Base-by-base conservation (phyloP, 2,888 invertebrate species). In the Brachyptera putata region DNA sequence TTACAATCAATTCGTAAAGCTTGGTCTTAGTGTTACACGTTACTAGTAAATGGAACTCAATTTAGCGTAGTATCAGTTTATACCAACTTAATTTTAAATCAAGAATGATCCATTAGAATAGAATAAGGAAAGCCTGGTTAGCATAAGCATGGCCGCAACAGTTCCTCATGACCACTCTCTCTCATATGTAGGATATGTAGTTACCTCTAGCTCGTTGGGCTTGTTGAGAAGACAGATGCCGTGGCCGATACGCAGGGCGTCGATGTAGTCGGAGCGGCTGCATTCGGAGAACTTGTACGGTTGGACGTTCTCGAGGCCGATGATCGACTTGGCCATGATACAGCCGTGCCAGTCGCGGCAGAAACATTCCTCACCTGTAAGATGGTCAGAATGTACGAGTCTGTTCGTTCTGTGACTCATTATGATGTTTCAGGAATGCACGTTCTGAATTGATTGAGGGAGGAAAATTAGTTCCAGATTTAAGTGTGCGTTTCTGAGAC, bases 251-350 rank as follows among this genome's bases (percentile, higher is more conserved):
- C 90, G 83, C 67, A 97, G 82, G 68, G 90, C 86, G 70, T 90
- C 89, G 74, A 91, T 89, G 77, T 95, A 95, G 76, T 94, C 94
- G 65, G 86, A 84, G 76, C 88, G 85, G 73, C 95, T 95, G 80
- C 97, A 98, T 71, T 94, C 91, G 37, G 95, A 95, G 79, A 98
- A 98, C 79, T 94, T 93, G 79, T 95, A 95, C 1, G 96, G 95
- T 75, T 95, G 94, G 56, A 95, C 91, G 74, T 91, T 91, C 73
- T 94, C 91, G 69, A 87, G 80, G 30, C 94, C 93, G 46, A 94
- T 90, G 71, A 95, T 93, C 65, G 89, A 88, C 77, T 92, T 91
- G 57, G 91, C 89, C 95, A 95, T 95, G 74, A 95, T 94, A 77
- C 95, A 95, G 64, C 95, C 95, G 76, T 95, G 94, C 94, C 94